Evolutionary conservation across 2,888 invertebrate genomes (phyloP), one percentile per base, ranked within the genome.

Genomic region (Drosophila neutralis): DNA sequence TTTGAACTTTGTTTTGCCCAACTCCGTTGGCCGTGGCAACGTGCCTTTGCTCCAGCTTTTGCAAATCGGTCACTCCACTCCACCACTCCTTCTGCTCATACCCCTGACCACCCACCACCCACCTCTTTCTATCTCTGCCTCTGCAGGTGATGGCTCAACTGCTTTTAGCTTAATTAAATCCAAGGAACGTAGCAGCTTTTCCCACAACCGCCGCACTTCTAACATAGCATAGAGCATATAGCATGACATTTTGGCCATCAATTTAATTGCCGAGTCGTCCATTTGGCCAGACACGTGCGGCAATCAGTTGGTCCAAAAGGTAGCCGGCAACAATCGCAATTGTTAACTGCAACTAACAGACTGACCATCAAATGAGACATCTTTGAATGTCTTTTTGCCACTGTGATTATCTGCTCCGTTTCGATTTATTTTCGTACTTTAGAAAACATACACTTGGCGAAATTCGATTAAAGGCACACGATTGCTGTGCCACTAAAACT

Each of bases 151-250:
- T 15, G 42, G 18, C 35, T 21, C 4, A 66, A 67, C 40, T 57
- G 78, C 78, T 78, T 64, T 78, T 75, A 78, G 38, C 65, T 78
- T 78, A 78, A 78, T 78, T 78, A 78, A 78, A 62, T 24, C 21
- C 10, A 63, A 31, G 40, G 13, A 56, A 45, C 38, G 35, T 51
- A 38, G 48, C 45, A 24, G 58, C 29, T 36, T 51, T 54, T 11
- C 4, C 7, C 65, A 48, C 35, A n/a, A 35, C 31, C 33, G 45
- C 42, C 40, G 40, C 64, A 72, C 29, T 54, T 60, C 29, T 61
- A 62, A 73, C 62, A 73, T 33, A 4, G 10, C 33, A 11, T 33
- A 4, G 33, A 33, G 33, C 33, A 33, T 33, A 33, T 33, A 33
- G 62, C 56, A 70, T 77, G 54, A 48, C 64, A 51, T 36, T 58